These are phyloP conservation scores for Hipposideros armiger DNA, from an alignment of 2,113 vertebrate genomes.

Conservation along the genomic window DNA sequence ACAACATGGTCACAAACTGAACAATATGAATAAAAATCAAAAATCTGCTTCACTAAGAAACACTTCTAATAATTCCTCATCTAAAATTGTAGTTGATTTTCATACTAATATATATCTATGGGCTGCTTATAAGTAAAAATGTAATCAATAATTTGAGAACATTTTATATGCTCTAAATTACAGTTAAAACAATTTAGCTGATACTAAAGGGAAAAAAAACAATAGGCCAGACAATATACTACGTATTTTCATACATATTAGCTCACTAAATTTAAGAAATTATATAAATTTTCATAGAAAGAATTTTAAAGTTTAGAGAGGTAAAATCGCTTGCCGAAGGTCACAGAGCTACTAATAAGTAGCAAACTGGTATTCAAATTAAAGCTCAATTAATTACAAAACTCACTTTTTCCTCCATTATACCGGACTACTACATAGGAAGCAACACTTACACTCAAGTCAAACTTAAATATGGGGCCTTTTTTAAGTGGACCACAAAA, in stretches of 20 bases:
- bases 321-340: constrained; percentile 60
- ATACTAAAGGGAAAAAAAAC: background rate
- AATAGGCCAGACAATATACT: constrained; percentile 45
- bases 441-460: constrained; percentile 51
- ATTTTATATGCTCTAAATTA: constrained; percentile 52
- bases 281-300: constrained; percentile 56
- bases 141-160: constrained; percentile 34
- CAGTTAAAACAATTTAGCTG: constrained; percentile 40
- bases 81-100: constrained; percentile 44
- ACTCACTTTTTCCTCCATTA: background rate
- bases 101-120: constrained; percentile 9
- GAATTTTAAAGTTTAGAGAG: constrained; percentile 56
- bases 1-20: constrained; percentile 58
- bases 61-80: constrained; percentile 48
- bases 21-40: constrained; percentile 51
- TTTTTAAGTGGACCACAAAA: constrained; percentile 57
- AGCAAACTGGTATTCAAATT: constrained; percentile 60
- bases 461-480: constrained; percentile 47
- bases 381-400: constrained; percentile 70
- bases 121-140: constrained; percentile 43
- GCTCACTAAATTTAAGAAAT: constrained; percentile 56
- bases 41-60: constrained; percentile 58
- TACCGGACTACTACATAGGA: background rate
- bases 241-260: constrained; percentile 33
- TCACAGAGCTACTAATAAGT: constrained; percentile 50